A percentile compares a stretch with the other conserved stretches of the same genome.
Evolutionary conservation across 2,888 invertebrate genomes (phyloP).

Genomic region (Dynastes maya): DNA sequence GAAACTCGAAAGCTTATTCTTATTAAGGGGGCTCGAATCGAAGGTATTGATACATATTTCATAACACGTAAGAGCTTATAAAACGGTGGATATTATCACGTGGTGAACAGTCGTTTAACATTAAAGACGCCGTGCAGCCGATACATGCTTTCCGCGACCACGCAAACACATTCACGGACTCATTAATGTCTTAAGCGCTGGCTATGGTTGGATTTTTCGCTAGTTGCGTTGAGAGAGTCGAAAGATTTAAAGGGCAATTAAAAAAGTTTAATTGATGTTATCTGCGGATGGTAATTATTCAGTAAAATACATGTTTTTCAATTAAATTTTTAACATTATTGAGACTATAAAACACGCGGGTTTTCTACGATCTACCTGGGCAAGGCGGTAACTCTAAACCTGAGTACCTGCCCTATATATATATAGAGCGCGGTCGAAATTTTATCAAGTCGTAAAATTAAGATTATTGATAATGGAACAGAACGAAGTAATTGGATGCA

Average conservation of each 20-base stretch:
- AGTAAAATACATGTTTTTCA: constrained; percentile 48
- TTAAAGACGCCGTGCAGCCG: constrained; percentile 41
- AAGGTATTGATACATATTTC: constrained; percentile 10
- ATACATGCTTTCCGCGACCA: constrained; percentile 53
- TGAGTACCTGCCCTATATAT: not conserved
- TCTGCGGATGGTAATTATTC: constrained; percentile 42
- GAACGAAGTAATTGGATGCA: not conserved
- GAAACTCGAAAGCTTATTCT: not conserved
- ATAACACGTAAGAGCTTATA: constrained; percentile 20
- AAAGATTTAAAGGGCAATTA: constrained; percentile 44
- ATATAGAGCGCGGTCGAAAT: not conserved
- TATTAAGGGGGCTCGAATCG: not conserved
- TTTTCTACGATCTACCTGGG: constrained; percentile 35
- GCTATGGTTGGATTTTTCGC: constrained; percentile 38
- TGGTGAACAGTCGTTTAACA: constrained; percentile 39
- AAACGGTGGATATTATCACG: constrained; percentile 21
- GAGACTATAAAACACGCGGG: constrained; percentile 26
- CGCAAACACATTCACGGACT: constrained; percentile 50
- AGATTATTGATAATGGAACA: not conserved
- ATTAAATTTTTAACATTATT: constrained; percentile 46
- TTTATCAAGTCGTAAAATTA: constrained; percentile 20
- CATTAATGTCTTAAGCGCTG: constrained; percentile 47
- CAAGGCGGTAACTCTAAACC: not conserved
- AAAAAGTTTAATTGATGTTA: constrained; percentile 46
- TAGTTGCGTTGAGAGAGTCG: not conserved